Percentiles rank a stretch among this genome's conserved stretches.
These are phyloP conservation scores for Platorchestia sp. DNA, from an alignment of 1,140 invertebrate genomes.

Conservation along the genomic window DNA sequence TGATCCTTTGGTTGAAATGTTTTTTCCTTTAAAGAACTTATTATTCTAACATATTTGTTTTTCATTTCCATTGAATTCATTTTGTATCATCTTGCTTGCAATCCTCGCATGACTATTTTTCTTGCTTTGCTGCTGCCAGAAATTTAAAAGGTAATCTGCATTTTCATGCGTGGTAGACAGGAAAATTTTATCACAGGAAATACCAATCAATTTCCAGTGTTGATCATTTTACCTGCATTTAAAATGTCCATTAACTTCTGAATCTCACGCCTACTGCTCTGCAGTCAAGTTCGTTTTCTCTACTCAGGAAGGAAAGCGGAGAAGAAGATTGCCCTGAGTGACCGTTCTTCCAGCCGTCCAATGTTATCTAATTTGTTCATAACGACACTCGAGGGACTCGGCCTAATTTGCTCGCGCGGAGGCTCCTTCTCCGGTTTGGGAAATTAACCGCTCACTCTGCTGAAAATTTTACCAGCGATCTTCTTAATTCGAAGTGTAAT, in stretches of 20 bases:
- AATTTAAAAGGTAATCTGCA: too few relatives aligned
- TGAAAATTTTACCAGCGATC: conserved; percentile 22
- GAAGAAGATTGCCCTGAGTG: background rate
- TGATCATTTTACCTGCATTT: too few relatives aligned
- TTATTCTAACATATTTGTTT: too few relatives aligned
- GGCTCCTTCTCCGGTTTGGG: background rate
- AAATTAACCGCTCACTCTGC: background rate
- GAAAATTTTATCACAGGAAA: too few relatives aligned
- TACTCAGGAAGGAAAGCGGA: background rate
- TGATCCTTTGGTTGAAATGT: too few relatives aligned
- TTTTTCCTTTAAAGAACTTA: too few relatives aligned
- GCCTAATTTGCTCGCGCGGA: conserved; percentile 39
- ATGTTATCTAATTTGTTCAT: conserved; percentile 48
- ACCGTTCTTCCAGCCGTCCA: background rate
- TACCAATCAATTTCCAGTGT: too few relatives aligned
- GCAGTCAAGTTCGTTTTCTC: background rate
- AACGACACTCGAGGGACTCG: conserved; percentile 26
- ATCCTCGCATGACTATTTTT: too few relatives aligned
- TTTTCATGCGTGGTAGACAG: too few relatives aligned
- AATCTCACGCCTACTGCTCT: background rate
- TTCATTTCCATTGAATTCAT: too few relatives aligned
- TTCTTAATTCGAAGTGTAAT: conserved; percentile 41
- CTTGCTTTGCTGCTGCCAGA: too few relatives aligned
- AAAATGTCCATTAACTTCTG: background rate
- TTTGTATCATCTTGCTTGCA: too few relatives aligned